Conservation (phyloP, 2,888 invertebrate genomes). For the Phalera bucephala region DNA sequence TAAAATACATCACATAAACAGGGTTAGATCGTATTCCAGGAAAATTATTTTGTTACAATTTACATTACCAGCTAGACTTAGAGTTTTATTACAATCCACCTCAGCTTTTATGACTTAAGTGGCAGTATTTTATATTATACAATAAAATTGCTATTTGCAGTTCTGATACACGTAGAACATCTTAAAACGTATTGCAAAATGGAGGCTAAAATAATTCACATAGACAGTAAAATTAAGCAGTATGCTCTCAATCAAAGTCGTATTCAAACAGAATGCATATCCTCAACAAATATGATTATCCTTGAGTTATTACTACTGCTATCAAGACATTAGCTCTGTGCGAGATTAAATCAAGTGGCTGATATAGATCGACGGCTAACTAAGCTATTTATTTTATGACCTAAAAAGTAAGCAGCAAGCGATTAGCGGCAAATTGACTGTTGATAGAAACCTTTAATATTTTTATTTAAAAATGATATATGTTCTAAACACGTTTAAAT, state of each 20-base stretch:
- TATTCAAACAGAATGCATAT: slow-evolving; percentile 36
- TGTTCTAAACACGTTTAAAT: not conserved
- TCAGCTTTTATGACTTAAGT: slow-evolving; percentile 2
- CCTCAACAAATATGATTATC: slow-evolving; percentile 52
- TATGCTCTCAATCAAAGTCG: slow-evolving; percentile 44
- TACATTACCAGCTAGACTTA: not conserved
- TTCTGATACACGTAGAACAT: not conserved
- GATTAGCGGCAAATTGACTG: slow-evolving; percentile 12
- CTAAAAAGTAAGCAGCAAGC: slow-evolving; percentile 26
- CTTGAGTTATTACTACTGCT: slow-evolving; percentile 55
- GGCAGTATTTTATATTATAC: slow-evolving; percentile 1
- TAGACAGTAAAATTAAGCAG: slow-evolving; percentile 36
- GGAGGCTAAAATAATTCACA: slow-evolving; percentile 23
- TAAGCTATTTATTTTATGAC: slow-evolving; percentile 35
- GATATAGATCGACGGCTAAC: slow-evolving; percentile 59
- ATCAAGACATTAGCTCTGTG: slow-evolving; percentile 56
- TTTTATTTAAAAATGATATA: not conserved
- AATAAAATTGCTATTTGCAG: slow-evolving; percentile 2
- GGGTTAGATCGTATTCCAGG: not conserved
- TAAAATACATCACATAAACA: not conserved
- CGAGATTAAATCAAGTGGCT: slow-evolving; percentile 64
- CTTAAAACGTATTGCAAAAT: slow-evolving; percentile 11
- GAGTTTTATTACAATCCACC: slow-evolving; percentile 1
- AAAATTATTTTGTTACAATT: not conserved
- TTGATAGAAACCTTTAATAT: not conserved